phyloP scores from a whole-genome alignment of 1,140 invertebrate species.

The Pemphigus obesinymphae region DNA sequence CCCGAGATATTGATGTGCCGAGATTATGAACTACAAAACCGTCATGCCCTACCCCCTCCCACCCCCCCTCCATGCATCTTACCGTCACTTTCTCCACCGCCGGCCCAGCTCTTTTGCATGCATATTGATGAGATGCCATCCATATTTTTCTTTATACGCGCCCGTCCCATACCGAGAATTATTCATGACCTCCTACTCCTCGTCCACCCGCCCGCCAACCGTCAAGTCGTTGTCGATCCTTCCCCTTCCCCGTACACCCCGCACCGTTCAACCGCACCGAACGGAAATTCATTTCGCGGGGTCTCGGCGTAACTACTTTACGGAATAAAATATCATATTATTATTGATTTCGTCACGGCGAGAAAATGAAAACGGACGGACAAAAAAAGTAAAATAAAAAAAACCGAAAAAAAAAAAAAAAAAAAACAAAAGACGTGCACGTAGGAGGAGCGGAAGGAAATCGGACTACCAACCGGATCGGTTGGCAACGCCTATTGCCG shows the following conservation, averaged over 20 bases:
- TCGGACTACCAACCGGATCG: constrained; percentile 32
- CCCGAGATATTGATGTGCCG: constrained; percentile 32
- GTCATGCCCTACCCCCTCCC: no score
- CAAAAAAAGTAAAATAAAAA: neutral
- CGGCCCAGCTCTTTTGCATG: constrained; percentile 9
- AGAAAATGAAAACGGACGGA: neutral
- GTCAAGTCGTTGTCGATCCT: neutral
- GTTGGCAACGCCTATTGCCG: constrained; percentile 23
- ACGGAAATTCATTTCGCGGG: constrained; percentile 9
- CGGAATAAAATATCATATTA: neutral
- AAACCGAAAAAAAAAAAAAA: neutral
- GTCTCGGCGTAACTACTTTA: neutral
- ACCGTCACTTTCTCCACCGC: no score
- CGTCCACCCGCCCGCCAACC: neutral
- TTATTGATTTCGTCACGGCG: neutral
- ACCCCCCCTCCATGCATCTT: no score
- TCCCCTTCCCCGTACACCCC: neutral
- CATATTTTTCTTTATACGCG: constrained; percentile 36
- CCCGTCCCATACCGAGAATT: constrained; percentile 23
- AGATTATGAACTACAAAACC: constrained; percentile 35
- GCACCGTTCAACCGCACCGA: neutral
- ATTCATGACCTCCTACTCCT: constrained; percentile 28
- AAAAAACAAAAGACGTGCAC: neutral
- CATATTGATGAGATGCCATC: constrained; percentile 41
- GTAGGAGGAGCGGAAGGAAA: constrained; percentile 36